Evolutionary conservation across 2,113 vertebrate species (phyloP), one percentile per base, ranked within the genome.

Genomic region (Amphiprion ocellaris): DNA sequence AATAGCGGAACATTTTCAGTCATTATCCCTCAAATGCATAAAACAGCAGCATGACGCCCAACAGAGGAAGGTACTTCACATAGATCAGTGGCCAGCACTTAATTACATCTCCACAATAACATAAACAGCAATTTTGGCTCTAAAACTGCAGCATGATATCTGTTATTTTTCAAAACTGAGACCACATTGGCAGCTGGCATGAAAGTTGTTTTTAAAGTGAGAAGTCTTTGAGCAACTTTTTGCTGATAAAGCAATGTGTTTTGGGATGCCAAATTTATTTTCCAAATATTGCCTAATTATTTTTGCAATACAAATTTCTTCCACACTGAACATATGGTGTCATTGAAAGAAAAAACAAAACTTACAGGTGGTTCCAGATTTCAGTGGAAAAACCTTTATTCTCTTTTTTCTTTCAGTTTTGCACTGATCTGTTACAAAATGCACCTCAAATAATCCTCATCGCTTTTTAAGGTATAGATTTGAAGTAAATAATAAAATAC

Each of bases 401-500:
- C 2, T 63, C 14, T 33, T 65, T 24, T 37, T 37, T 37, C 33
- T 37, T 8, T 54, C 28, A 50, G 19, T 16, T 12, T 56, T 52
- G 6, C 37, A 28, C 54, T 66, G 16, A 75, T 52, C n/a, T 26
- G 1, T 52, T 65, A 53, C 12, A 69, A 66, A 77, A 59, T 50
- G 30, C 17, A 24, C 50, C 52, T 74, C 10, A 71, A 47, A 59
- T 79, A 9, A 54, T 58, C 49, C 41, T 59, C n/a, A 1, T 56
- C 6, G 4, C 49, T 72, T 73, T 66, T 60, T 8, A 58, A 16
- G 23, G 76, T 50, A 77, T 39, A 79, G 44, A 60, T 54, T 56
- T 50, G 73, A 74, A 65, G 50, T 76, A 37, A 77, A 80, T 50
- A 82, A 81, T 16, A 80, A 69, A 68, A 64, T 70, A 84, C 19